Conservation (phyloP, 2,797 vertebrate genomes). For the Halcyon smyrnensis region DNA sequence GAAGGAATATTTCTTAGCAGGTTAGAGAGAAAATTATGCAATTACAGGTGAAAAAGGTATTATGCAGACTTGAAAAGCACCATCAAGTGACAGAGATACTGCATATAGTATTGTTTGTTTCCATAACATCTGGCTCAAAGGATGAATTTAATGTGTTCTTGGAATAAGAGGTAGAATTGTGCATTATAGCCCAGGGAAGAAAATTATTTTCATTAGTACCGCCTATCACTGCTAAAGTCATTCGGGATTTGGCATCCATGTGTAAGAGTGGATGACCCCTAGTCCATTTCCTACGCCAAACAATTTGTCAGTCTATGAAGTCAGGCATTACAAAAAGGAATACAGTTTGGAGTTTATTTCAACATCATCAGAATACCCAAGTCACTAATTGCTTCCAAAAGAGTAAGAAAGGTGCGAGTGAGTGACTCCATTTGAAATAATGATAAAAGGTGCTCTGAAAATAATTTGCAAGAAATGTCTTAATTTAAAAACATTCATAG, state of each 20-base stretch:
- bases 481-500: neutral
- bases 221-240: neutral
- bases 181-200: neutral
- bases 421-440: neutral
- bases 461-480: neutral
- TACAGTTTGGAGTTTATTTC: neutral
- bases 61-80: neutral
- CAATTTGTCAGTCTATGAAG: neutral
- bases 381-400: neutral
- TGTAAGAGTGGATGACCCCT: neutral
- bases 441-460: neutral
- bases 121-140: neutral
- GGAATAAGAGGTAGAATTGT: neutral
- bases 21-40: slow-evolving; percentile 7
- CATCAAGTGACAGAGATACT: neutral
- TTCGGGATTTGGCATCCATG: neutral
- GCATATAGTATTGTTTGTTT: neutral
- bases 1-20: neutral
- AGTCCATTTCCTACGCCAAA: neutral
- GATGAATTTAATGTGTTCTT: neutral
- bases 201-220: neutral
- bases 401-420: neutral
- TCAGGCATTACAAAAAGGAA: neutral
- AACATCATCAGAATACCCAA: neutral
- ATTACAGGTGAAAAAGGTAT: neutral